Evolutionary conservation across 2,113 vertebrate genomes (phyloP), one percentile per base, ranked within the genome.

Genomic region (Malurus melanocephalus): DNA sequence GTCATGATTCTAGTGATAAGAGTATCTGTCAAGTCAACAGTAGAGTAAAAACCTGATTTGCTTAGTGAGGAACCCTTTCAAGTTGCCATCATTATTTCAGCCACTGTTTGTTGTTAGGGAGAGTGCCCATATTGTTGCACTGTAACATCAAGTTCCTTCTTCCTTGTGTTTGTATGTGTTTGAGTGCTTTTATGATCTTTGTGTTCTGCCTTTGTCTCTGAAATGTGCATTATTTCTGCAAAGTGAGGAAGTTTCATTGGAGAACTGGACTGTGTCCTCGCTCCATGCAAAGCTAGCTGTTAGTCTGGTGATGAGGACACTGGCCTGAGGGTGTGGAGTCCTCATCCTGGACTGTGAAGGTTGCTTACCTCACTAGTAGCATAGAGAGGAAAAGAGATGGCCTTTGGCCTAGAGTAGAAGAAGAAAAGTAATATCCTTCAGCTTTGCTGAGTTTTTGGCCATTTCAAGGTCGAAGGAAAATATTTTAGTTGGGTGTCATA

Each of bases 201-300:
- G 26, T 67, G 45, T 81, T 81, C 60, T 32, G 24, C 10, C 5
- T 35, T 92, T 88, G 55, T 52, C 46, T 46, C 28, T 81, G 69
- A 35, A 79, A 79, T 11, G 60, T 51, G 14, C 3, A 2, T 67
- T 92, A 10, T 55, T 94, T 89, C 30, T 89, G 43, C 22, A 26
- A 82, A 67, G 40, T 23, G 68, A 74, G 69, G n/a, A 57, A 60
- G 35, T 30, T 85, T 73, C 30, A 27, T 23, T 56, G 32, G 30
- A 38, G 56, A 49, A 7, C 26, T 46, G 38, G 28, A 8, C 18
- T 2, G 2, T 51, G n/a, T 42, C 43, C 62, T 85, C 0, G 0
- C 26, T 87, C 59, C 38, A 8, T 53, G 30, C 28, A 57, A 11
- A 51, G 23, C 33, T 69, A 27, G 24, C 3, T 45, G 8, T 46